These are phyloP conservation scores for Theocolax elegans DNA, from an alignment of 1,140 invertebrate species.

Conservation along the genomic window DNA sequence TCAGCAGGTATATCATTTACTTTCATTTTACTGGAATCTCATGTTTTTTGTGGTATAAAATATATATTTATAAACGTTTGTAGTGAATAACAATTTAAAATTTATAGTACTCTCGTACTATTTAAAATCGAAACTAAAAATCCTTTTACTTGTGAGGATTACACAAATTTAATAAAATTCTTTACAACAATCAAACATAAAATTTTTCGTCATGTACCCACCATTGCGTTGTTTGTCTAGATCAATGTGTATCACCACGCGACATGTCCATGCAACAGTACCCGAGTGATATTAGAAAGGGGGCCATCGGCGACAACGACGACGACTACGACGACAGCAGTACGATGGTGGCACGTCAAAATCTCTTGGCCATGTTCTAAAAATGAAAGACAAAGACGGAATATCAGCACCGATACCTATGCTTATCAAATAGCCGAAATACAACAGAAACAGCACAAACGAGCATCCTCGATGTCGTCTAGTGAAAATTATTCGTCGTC, in stretches of 20 bases:
- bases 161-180: too few species aligned
- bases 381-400: constrained; percentile 54
- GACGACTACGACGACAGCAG: constrained; percentile 20
- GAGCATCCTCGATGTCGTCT: constrained; percentile 85
- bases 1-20: constrained; percentile 30
- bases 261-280: constrained; percentile 15
- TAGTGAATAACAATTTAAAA: too few species aligned
- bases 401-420: constrained; percentile 75
- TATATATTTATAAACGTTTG: too few species aligned
- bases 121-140: too few species aligned
- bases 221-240: too few species aligned
- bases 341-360: constrained; percentile 54
- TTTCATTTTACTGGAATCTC: too few species aligned
- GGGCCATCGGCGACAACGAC: constrained; percentile 46
- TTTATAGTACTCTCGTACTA: too few species aligned
- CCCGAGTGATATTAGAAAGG: not conserved
- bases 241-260: constrained; percentile 10
- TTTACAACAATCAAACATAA: too few species aligned
- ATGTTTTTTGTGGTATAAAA: too few species aligned
- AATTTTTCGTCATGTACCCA: too few species aligned
- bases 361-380: constrained; percentile 57
- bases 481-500: constrained; percentile 91
- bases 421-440: constrained; percentile 85
- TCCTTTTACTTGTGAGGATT: too few species aligned
- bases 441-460: constrained; percentile 78